Conservation (phyloP, 2,888 invertebrate genomes). For the Spodoptera picta region DNA sequence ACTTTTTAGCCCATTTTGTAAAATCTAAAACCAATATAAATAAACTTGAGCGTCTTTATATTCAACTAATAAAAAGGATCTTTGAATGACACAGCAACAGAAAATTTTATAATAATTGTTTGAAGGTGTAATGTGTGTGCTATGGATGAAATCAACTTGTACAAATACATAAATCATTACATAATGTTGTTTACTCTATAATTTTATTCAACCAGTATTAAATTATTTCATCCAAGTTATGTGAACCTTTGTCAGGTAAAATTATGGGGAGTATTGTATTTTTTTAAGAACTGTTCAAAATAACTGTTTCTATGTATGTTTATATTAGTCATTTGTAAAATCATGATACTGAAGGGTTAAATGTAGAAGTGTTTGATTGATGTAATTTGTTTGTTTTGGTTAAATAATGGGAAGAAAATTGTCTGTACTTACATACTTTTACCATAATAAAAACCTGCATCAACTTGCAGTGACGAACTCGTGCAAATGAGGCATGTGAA, state of each 20-base stretch:
- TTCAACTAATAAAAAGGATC: slow-evolving; percentile 27
- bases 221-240: slow-evolving; percentile 54
- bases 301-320: slow-evolving; percentile 19
- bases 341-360: slow-evolving; percentile 2
- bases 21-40: slow-evolving; percentile 51
- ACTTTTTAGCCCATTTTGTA: slow-evolving; percentile 53
- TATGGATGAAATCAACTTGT: slow-evolving; percentile 45
- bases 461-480: too few species aligned
- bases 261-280: slow-evolving; percentile 21
- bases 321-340: slow-evolving; percentile 35
- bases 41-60: slow-evolving; percentile 35
- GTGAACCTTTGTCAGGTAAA: slow-evolving; percentile 11
- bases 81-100: slow-evolving; percentile 25
- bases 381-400: too few species aligned
- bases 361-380: too few species aligned
- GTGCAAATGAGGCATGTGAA: too few species aligned
- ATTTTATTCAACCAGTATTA: slow-evolving; percentile 59
- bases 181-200: slow-evolving; percentile 29
- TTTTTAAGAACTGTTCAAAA: slow-evolving; percentile 14
- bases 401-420: too few species aligned
- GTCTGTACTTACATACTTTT: too few species aligned
- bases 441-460: too few species aligned
- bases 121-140: slow-evolving; percentile 20
- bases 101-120: slow-evolving; percentile 23
- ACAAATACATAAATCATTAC: slow-evolving; percentile 46